Evolutionary conservation across 2,113 vertebrate genomes (phyloP), one percentile per base, ranked within the genome.

Genomic region (Labrus mixtus): DNA sequence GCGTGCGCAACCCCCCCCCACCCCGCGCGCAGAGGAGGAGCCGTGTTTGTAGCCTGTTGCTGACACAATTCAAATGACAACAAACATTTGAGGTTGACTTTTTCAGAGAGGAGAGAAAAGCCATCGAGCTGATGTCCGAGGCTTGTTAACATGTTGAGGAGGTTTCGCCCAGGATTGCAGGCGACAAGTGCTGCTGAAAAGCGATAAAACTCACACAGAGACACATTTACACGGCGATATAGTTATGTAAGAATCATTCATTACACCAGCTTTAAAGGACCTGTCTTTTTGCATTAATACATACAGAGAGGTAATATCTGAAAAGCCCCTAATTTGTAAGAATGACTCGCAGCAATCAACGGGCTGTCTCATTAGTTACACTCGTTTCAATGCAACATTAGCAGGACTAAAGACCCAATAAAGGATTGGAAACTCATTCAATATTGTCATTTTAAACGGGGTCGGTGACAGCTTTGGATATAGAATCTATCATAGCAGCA

Each of bases 361-460:
- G 76, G 66, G 13, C 68, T 19, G n/a, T 54, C 55, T 58, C 15
- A 65, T 3, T 15, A 55, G 36, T 29, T 68, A 70, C 29, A 70
- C 11, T 70, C 3, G 37, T 6, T 48, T 57, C 36, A 51, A 29
- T 62, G 43, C 41, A 65, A 7, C 71, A 76, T 65, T 36, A 65
- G 8, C n/a, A 33, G 29, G 73, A 19, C 56, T 59, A 46, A 36
- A 74, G 45, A 75, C 39, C 9, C 6, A 69, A 22, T 81, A 39
- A 75, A 75, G 51, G 7, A 57, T 61, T 53, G 69, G 59, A 78
- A 77, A 73, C 62, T 22, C 70, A 60, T 77, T 43, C 45, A 78
- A 45, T 10, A 55, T 15, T 46, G 68, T 69, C 45, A 70, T 66
- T 63, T 71, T 7, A 77, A 80, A 77, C 55, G 12, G 54, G 23